These are phyloP conservation scores for Colostygia pectinataria DNA, from an alignment of 2,888 invertebrate species.

Conservation along the genomic window DNA sequence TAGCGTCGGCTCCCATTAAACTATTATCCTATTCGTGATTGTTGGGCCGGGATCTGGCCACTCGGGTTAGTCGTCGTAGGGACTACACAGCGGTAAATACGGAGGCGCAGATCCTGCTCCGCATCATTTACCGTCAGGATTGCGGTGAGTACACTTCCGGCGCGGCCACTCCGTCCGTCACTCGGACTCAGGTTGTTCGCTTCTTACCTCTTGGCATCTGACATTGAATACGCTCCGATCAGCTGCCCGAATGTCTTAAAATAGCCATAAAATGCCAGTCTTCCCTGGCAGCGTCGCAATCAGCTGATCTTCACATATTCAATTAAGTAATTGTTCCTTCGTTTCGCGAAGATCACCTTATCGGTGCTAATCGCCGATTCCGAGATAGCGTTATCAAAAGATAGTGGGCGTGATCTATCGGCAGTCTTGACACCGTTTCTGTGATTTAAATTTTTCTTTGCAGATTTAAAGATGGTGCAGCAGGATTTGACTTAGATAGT, in stretches of 20 bases:
- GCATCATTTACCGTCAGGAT: constrained; percentile 80
- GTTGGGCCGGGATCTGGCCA: constrained; percentile 74
- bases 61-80: constrained; percentile 76
- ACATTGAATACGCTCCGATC: constrained; percentile 77
- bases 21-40: constrained; percentile 80
- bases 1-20: constrained; percentile 71
- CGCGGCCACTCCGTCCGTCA: constrained; percentile 16
- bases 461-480: constrained; percentile 83
- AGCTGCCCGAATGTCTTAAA: constrained; percentile 78
- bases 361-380: constrained; percentile 53
- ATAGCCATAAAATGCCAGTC: constrained; percentile 79
- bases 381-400: constrained; percentile 57
- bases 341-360: constrained; percentile 50
- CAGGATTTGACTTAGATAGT: constrained; percentile 80
- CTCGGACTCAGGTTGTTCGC: constrained; percentile 21
- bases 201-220: constrained; percentile 55
- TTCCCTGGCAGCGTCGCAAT: constrained; percentile 75
- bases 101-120: constrained; percentile 78
- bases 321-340: constrained; percentile 62
- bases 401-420: constrained; percentile 49
- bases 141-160: constrained; percentile 70
- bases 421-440: constrained; percentile 49
- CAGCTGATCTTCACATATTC: constrained; percentile 77
- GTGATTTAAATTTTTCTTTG: constrained; percentile 59
- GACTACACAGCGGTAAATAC: constrained; percentile 81